phyloP scores from a whole-genome alignment of 2,113 vertebrate species.

The Crocuta crocuta region DNA sequence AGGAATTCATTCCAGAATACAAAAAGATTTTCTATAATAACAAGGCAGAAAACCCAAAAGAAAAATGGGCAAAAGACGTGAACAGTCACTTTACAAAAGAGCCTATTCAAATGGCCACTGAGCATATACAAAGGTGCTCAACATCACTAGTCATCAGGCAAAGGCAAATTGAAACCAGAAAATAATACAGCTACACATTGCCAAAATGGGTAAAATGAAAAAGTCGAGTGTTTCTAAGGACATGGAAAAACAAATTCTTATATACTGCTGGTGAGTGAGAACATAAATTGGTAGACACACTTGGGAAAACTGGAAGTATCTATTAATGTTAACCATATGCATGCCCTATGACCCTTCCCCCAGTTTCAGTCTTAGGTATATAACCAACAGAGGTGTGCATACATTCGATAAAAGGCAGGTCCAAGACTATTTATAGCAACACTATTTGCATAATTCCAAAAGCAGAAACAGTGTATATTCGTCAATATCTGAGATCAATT shows the following conservation, averaged over 20 bases:
- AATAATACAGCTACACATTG: background rate
- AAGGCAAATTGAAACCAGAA: background rate
- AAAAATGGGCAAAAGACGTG: background rate
- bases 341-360: background rate
- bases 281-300: background rate
- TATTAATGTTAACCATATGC: background rate
- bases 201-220: background rate
- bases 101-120: background rate
- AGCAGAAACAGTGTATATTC: background rate
- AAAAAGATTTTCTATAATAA: background rate
- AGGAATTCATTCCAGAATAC: background rate
- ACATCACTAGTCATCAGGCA: background rate
- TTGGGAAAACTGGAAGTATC: background rate
- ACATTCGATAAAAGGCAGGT: background rate
- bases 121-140: background rate
- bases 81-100: background rate
- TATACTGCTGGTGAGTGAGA: background rate
- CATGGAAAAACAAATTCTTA: background rate
- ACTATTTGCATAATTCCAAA: background rate
- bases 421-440: background rate
- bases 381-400: background rate
- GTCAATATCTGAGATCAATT: background rate
- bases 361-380: background rate
- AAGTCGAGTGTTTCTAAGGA: background rate
- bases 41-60: background rate